A percentile compares a stretch with the other conserved stretches of the same genome.
Evolutionary conservation across 2,113 vertebrate species (phyloP).

Genomic region (Marmota monax): DNA sequence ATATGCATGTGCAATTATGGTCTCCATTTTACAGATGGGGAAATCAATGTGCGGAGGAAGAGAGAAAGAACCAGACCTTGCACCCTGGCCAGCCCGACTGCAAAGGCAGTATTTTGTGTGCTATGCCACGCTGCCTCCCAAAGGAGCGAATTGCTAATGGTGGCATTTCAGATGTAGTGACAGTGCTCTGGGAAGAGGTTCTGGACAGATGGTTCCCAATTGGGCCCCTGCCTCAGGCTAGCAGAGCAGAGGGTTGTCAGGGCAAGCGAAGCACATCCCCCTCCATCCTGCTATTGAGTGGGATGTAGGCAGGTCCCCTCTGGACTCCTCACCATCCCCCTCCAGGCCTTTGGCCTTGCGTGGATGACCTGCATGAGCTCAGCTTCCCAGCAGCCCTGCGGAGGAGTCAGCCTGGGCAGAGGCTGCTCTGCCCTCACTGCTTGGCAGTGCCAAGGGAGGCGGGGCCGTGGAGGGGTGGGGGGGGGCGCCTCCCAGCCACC

Average conservation of each 20-base stretch:
- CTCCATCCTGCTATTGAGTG: conserved; percentile 57
- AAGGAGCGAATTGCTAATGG: conserved; percentile 78
- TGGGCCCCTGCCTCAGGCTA: conserved; percentile 78
- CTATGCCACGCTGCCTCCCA: conserved; percentile 66
- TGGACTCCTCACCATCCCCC: conserved; percentile 62
- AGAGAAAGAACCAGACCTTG: neutral
- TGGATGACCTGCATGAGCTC: conserved; percentile 81
- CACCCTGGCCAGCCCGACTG: conserved; percentile 12
- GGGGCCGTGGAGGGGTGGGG: neutral
- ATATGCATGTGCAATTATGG: neutral
- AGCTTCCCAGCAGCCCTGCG: conserved; percentile 81
- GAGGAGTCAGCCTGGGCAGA: conserved; percentile 78
- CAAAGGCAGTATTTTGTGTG: conserved; percentile 65
- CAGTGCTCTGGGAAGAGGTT: conserved; percentile 78
- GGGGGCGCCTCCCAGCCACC: neutral
- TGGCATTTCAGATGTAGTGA: conserved; percentile 78
- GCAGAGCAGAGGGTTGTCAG: conserved; percentile 75
- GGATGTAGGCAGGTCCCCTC: conserved; percentile 63
- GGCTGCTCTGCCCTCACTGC: conserved; percentile 70
- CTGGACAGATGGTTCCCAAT: conserved; percentile 81
- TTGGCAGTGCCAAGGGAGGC: conserved; percentile 72
- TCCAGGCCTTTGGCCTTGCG: conserved; percentile 77
- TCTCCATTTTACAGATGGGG: conserved; percentile 66
- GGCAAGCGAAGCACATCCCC: conserved; percentile 40
- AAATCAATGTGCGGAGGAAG: neutral